Evolutionary conservation across 2,113 vertebrate genomes (phyloP), one percentile per base, ranked within the genome.

Genomic region (Cricetomys ansorgei): DNA sequence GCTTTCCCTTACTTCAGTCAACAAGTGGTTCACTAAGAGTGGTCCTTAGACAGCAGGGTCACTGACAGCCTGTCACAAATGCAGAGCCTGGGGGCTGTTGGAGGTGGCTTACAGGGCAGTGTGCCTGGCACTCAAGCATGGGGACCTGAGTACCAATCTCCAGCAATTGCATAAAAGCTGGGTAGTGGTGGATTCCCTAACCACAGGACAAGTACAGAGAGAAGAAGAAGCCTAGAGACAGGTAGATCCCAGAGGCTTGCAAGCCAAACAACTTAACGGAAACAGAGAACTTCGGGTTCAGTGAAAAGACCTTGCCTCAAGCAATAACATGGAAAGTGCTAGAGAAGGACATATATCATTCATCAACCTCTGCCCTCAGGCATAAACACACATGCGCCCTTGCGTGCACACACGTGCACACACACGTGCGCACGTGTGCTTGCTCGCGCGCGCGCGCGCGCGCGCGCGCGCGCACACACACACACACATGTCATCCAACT

Each of bases 351-450:
- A n/a, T 21, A 17, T 37, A 50, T 25, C 11, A 67, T 15, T 31
- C 5, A 86, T 45, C 31, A 19, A 86, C 45, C 45, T 25, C 45
- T 50, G 45, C 17, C 43, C 45, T 65, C 34, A n/a, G 45, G 34
- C 64, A 87, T 34, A 69, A 25, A 25, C 64, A 37, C 83, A 48
- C n/a, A n/a, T n/a, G n/a, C n/a, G n/a, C n/a, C n/a, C n/a, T n/a
- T n/a, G n/a, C n/a, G n/a, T n/a, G n/a, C n/a, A n/a, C 25, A 45
- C 73, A 43, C n/a, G 34, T 9, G 23, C 23, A 31, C 29, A 50
- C 1, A 11, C 12, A 67, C 43, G 2, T 2, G 2, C 31, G 4
- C n/a, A 19, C 43, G 25, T 19, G 7, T 29, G 4, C 21, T 21
- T n/a, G n/a, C n/a, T n/a, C n/a, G n/a, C n/a, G n/a, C n/a, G n/a